Base-by-base conservation (phyloP, 2,113 vertebrate species). In the Colinus virginianus region DNA sequence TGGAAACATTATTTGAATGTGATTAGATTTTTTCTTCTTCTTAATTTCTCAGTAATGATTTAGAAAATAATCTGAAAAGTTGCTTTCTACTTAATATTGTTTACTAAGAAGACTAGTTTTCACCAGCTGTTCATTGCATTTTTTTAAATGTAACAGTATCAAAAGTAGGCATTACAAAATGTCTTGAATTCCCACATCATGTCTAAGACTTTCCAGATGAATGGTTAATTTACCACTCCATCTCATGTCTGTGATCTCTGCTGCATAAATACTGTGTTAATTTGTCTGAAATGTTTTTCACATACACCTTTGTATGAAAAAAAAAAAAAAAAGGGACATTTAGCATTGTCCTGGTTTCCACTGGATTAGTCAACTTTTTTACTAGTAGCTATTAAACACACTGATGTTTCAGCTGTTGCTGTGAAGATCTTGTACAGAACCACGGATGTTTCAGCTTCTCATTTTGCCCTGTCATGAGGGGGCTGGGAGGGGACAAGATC, bases 41-140 rank as follows among this genome's bases (percentile, higher is more conserved):
- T 95, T 97, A 93, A 94, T 96, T 97, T 97, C 67, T 95, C 91
- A 94, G 88, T 90, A 89, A 71, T 30, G 63, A 38, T 36, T 96
- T 86, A 84, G 83, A 95, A 97, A 96, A 84, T 78, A 94, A 93
- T 87, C 79, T 87, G 58, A 91, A 80, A 95, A 93, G 68, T 88
- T 92, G 30, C 40, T 86, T 87, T 74, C 58, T 96, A 46, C 61
- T 95, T 92, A 18, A 20, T 75, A 16, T 90, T 96, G 66, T 95
- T 97, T 91, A 91, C 45, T 45, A 83, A 90, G 69, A 93, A 78
- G 70, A 85, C 91, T 62, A 84, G 30, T 59, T 94, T 94, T 34
- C 13, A 75, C 64, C 62, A 91, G 56, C 68, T 96, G 68, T 91
- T 93, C 46, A n/a, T 19, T 88, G 19, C 30, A 55, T 81, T 78